phyloP scores from a whole-genome alignment of 2,888 invertebrate genomes.

The Drosophila prolongata region DNA sequence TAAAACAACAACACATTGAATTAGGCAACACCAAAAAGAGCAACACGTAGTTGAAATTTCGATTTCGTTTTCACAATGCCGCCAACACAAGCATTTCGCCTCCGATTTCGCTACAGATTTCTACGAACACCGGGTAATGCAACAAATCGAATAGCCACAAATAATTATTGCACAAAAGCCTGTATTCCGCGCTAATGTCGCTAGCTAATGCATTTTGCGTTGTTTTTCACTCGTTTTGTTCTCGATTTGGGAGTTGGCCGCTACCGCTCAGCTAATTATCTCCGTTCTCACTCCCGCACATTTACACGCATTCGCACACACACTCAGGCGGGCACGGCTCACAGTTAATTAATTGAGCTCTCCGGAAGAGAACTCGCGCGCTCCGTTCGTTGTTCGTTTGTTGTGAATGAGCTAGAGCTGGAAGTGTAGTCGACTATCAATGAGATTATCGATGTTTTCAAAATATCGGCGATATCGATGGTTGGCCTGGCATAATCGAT shows the following conservation, averaged over 20 bases:
- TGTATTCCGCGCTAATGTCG: slow-evolving; percentile 31
- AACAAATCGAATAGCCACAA: slow-evolving; percentile 53
- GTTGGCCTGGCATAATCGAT: too few species aligned
- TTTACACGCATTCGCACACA: slow-evolving; percentile 43
- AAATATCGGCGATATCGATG: too few species aligned
- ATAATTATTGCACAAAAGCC: slow-evolving; percentile 42
- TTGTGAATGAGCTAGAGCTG: slow-evolving; percentile 6
- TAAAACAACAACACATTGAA: slow-evolving; percentile 49
- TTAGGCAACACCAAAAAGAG: slow-evolving; percentile 45
- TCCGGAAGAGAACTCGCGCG: slow-evolving; percentile 7
- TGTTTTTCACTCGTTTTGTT: slow-evolving; percentile 40
- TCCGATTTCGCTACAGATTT: slow-evolving; percentile 23
- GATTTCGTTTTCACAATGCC: slow-evolving; percentile 45
- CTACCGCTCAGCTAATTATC: slow-evolving; percentile 53
- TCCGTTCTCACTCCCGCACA: slow-evolving; percentile 64
- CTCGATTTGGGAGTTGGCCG: slow-evolving; percentile 80
- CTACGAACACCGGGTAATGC: slow-evolving; percentile 15
- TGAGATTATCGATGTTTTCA: too few species aligned
- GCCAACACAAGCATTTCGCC: slow-evolving; percentile 47
- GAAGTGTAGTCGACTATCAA: too few species aligned
- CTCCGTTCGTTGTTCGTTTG: slow-evolving; percentile 10
- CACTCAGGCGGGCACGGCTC: slow-evolving; percentile 39
- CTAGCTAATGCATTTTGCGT: slow-evolving; percentile 40
- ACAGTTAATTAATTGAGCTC: slow-evolving; percentile 67
- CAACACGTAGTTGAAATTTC: slow-evolving; percentile 71